Evolutionary conservation across 2,797 vertebrate genomes (phyloP).

Genomic region (Chrysocyon brachyurus): DNA sequence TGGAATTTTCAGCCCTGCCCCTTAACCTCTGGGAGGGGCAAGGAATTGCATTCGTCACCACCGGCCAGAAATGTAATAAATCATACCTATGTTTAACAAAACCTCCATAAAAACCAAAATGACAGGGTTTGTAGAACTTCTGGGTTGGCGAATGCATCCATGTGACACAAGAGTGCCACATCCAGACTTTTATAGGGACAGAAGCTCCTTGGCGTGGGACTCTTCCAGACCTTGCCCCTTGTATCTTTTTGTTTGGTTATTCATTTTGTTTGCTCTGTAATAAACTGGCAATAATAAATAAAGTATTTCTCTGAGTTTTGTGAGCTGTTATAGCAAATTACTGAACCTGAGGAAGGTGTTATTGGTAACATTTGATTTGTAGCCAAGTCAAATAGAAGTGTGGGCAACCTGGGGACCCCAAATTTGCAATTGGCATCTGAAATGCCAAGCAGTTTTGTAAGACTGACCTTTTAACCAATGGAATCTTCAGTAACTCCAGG

Average conservation of each 20-base stretch:
- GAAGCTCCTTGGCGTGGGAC: background rate
- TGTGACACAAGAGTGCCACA: background rate
- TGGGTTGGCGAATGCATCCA: background rate
- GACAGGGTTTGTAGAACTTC: background rate
- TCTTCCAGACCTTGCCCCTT: background rate
- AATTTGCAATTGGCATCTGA: background rate
- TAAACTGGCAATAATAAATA: background rate
- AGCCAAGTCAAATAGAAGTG: background rate
- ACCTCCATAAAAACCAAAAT: background rate
- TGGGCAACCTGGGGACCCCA: background rate
- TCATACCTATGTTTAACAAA: background rate
- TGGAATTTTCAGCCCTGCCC: background rate
- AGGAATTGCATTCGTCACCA: background rate
- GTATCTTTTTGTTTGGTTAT: background rate
- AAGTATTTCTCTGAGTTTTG: background rate
- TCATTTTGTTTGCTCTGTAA: background rate
- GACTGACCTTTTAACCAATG: background rate
- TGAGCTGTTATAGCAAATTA: background rate
- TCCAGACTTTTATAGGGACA: background rate
- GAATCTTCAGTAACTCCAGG: background rate
- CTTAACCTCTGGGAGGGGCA: background rate
- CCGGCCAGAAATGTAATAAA: background rate
- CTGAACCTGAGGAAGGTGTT: background rate
- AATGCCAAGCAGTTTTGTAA: background rate
- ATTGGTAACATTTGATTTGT: background rate